These are phyloP conservation scores for Anguilla rostrata DNA, from an alignment of 2,113 vertebrate genomes.

Conservation along the genomic window DNA sequence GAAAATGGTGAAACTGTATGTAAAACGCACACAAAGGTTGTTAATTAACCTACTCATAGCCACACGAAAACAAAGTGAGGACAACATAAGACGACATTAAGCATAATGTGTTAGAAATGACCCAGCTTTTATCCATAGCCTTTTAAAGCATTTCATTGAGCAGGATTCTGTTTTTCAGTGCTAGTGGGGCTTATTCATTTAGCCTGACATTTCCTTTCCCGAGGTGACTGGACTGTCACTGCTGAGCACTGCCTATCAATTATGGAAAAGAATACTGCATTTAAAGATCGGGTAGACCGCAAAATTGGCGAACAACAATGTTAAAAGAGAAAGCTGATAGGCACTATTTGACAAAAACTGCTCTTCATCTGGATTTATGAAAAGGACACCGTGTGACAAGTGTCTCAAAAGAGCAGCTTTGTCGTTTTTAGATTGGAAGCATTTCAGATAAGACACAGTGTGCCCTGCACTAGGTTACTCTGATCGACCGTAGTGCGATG, in stretches of 20 bases:
- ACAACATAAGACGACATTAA: not conserved
- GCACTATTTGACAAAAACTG: not conserved
- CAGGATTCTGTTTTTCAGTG: not conserved
- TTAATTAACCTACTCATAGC: not conserved
- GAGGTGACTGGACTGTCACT: not conserved
- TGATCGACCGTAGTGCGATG: not conserved
- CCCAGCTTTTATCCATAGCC: not conserved
- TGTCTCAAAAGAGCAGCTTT: not conserved
- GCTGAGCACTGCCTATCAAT: not conserved
- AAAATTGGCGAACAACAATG: not conserved
- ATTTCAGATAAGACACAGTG: not conserved
- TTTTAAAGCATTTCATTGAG: constrained; percentile 1
- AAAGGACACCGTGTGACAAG: not conserved
- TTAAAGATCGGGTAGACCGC: not conserved
- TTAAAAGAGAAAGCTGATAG: not conserved
- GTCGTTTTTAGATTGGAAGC: not conserved
- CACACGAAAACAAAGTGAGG: not conserved
- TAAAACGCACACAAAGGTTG: no score
- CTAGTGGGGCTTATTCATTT: not conserved
- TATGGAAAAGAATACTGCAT: not conserved
- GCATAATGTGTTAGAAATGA: not conserved
- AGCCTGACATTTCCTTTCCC: not conserved
- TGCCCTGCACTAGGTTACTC: not conserved
- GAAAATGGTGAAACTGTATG: not conserved
- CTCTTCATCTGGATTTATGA: not conserved